Conservation (phyloP, 2,113 vertebrate genomes). For the Mesocricetus auratus region DNA sequence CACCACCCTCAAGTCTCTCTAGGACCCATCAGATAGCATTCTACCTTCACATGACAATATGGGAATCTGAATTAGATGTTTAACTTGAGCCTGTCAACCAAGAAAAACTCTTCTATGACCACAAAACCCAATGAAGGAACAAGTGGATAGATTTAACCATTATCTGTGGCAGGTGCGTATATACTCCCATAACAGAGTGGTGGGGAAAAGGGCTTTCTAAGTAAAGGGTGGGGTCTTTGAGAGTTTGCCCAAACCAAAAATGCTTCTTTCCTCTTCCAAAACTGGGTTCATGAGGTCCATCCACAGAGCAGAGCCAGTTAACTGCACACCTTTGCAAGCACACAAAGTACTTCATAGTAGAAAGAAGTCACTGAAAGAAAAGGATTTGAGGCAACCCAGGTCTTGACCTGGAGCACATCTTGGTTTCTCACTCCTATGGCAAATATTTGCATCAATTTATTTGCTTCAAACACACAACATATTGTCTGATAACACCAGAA, state of each 20-base stretch:
- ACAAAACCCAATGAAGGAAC: not conserved
- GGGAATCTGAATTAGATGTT: not conserved
- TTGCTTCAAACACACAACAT: not conserved
- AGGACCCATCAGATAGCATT: not conserved
- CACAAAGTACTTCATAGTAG: rapidly evolving
- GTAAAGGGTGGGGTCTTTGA: not conserved
- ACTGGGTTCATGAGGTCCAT: not conserved
- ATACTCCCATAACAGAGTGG: not conserved
- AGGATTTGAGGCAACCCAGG: not conserved
- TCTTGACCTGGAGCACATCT: not conserved
- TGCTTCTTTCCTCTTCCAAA: not conserved
- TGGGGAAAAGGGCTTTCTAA: not conserved
- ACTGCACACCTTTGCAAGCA: no score
- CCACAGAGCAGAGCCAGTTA: not conserved
- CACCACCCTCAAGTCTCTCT: not conserved
- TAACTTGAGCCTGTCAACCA: not conserved
- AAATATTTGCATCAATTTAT: not conserved
- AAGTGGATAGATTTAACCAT: not conserved
- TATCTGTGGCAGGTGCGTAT: not conserved
- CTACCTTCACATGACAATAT: not conserved
- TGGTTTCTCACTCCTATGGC: not conserved
- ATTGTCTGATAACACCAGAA: not conserved
- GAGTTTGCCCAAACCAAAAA: not conserved
- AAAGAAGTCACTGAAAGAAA: not conserved
- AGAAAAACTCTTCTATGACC: not conserved